Evolutionary conservation across 2,113 vertebrate genomes (phyloP), one percentile per base, ranked within the genome.

Genomic region (Motacilla alba): DNA sequence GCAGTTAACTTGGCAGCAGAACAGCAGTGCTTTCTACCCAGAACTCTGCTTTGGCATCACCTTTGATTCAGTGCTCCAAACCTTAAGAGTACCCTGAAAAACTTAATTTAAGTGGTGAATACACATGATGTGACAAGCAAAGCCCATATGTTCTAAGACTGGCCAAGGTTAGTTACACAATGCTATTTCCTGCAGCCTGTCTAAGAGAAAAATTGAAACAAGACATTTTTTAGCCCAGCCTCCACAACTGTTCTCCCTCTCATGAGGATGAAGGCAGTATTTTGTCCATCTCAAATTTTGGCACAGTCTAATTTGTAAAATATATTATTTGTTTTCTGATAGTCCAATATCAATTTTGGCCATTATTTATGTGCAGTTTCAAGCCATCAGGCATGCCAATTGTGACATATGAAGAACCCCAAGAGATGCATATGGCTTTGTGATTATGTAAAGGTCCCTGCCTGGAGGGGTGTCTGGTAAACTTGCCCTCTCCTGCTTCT

Each of bases 91-190:
- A 81, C 68, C 60, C 90, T 35, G 64, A 86, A 93, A 95, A 90
- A 70, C 43, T 92, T 80, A 35, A 87, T 3, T 89, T 85, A 86
- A 91, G 62, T 52, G 68, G 35, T 37, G 68, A 95, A 86, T 77
- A 69, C 89, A 87, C 94, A 92, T 81, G 86, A 91, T 63, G 74
- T 52, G 89, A 94, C 68, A 96, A 97, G 83, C 55, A 92, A 96
- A 92, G 83, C 68, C 89, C 94, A 94, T 93, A 96, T 95, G 95
- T 74, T 96, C 90, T 19, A 94, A 90, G 83, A 88, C 88, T 94
- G 83, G 94, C 89, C 93, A 86, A 95, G 86, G 92, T 92, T 94
- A 95, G 91, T 94, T 95, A 96, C 83, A 93, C 85, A 95, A 95
- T 0, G 0, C 39, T 95, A 70, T 78, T 95, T 93, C 94, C 90